Evolutionary conservation across 1,140 invertebrate species (phyloP).

Genomic region (Trichonephila inaurata): DNA sequence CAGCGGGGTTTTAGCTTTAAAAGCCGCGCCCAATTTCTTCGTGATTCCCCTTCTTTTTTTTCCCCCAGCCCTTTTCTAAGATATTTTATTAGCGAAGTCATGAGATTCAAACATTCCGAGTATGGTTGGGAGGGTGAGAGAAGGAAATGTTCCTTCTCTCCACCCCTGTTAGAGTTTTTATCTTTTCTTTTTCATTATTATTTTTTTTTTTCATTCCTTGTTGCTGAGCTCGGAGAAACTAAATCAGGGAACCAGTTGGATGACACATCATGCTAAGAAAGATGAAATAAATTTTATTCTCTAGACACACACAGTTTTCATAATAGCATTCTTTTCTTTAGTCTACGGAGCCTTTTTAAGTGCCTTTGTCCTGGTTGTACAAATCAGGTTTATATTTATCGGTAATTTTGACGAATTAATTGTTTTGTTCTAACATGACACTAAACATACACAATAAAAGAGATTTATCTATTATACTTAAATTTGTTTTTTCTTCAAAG

Average conservation of each 20-base stretch:
- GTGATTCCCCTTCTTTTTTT: constrained; percentile 5
- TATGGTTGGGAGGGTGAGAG: neutral
- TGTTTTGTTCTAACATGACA: too few relatives aligned
- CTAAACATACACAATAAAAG: too few relatives aligned
- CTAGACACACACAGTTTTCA: neutral
- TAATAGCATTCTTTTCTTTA: neutral
- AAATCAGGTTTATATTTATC: too few relatives aligned
- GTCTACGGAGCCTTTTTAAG: too few relatives aligned
- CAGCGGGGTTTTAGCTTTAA: constrained; percentile 20
- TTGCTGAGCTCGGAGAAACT: neutral
- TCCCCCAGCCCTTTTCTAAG: neutral
- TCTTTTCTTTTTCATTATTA: neutral
- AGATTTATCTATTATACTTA: too few relatives aligned
- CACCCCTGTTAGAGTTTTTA: neutral
- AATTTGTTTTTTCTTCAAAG: too few relatives aligned
- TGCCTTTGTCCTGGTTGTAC: too few relatives aligned
- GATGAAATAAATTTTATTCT: neutral
- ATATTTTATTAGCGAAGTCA: constrained; percentile 28
- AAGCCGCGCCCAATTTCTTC: constrained; percentile 33
- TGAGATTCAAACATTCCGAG: neutral
- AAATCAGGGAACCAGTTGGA: neutral
- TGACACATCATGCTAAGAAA: constrained; percentile 1
- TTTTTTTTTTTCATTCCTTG: neutral
- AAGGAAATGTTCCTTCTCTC: neutral
- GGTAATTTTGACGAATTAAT: too few relatives aligned